Conservation (phyloP, 2,888 invertebrate genomes). For the Erpobdella octoculata region DNA sequence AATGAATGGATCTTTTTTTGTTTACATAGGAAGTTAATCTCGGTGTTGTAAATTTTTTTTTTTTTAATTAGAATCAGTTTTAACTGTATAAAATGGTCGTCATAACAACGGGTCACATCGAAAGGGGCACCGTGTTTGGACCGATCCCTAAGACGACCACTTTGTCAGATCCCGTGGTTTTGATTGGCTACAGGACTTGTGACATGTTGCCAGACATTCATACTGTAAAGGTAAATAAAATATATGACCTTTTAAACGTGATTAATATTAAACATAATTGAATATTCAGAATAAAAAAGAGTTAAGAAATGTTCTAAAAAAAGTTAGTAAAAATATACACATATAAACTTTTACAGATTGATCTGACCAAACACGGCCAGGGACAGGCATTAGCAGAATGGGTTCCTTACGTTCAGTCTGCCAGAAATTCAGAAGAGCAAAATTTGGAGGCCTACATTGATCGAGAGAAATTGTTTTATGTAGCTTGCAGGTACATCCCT, state of each 20-base stretch:
- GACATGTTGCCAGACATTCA: constrained; percentile 42
- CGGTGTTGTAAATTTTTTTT: too few species aligned
- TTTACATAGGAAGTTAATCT: too few species aligned
- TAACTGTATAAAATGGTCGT: constrained; percentile 48
- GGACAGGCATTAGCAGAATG: constrained; percentile 42
- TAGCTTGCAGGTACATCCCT: constrained; percentile 44
- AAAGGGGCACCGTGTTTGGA: constrained; percentile 48
- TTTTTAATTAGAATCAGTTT: too few species aligned
- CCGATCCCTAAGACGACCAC: constrained; percentile 47
- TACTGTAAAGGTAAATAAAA: constrained; percentile 36
- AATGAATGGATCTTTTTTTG: too few species aligned
- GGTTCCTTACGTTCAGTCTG: constrained; percentile 50
- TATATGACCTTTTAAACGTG: neutral
- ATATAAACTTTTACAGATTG: constrained; percentile 28
- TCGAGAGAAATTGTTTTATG: constrained; percentile 47
- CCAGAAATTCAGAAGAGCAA: constrained; percentile 48
- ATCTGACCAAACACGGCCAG: constrained; percentile 36
- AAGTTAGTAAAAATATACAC: neutral
- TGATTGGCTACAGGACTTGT: constrained; percentile 48
- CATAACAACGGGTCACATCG: constrained; percentile 44
- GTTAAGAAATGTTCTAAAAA: neutral
- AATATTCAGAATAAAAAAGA: too few species aligned
- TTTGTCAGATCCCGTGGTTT: constrained; percentile 45
- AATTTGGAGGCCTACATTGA: constrained; percentile 50
- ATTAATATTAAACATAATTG: neutral